Percentiles rank a stretch among this genome's conserved stretches.
These are phyloP conservation scores for Sweltsa coloradensis DNA, from an alignment of 1,140 invertebrate species.

Conservation along the genomic window DNA sequence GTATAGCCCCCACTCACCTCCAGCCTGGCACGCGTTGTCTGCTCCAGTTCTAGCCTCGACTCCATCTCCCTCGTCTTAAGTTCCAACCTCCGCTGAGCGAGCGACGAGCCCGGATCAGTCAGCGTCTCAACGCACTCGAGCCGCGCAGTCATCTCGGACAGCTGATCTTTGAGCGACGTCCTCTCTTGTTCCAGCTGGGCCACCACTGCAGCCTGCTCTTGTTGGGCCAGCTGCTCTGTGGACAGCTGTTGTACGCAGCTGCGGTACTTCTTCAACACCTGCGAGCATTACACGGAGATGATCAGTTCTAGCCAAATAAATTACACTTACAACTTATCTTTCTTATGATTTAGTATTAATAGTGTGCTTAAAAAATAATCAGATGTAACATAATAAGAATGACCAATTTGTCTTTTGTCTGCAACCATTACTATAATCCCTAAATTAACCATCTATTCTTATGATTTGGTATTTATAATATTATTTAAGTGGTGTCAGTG, in stretches of 20 bases:
- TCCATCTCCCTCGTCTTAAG: conserved; percentile 78
- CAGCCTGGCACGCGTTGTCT: conserved; percentile 65
- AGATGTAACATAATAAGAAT: no score
- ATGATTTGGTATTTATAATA: no score
- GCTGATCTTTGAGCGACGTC: conserved; percentile 58
- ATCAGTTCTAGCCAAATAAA: no score
- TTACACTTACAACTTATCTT: no score
- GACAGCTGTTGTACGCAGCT: conserved; percentile 73
- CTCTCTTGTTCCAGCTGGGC: conserved; percentile 66
- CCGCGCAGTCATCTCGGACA: conserved; percentile 59
- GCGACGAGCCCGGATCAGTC: conserved; percentile 62
- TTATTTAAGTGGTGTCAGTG: no score
- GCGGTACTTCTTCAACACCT: conserved; percentile 86
- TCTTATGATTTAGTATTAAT: no score
- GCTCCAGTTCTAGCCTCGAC: conserved; percentile 77
- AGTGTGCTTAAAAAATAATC: no score
- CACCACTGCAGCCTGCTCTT: conserved; percentile 69
- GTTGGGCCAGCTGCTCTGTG: conserved; percentile 65
- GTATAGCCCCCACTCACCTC: no score
- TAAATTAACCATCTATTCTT: no score
- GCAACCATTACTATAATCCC: no score
- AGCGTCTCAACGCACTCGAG: conserved; percentile 66
- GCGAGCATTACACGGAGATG: conserved; percentile 6
- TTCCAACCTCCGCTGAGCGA: conserved; percentile 53
- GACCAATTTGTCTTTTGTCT: no score